These are phyloP conservation scores for Pholis gunnellus DNA, from an alignment of 2,113 vertebrate species.

Conservation along the genomic window DNA sequence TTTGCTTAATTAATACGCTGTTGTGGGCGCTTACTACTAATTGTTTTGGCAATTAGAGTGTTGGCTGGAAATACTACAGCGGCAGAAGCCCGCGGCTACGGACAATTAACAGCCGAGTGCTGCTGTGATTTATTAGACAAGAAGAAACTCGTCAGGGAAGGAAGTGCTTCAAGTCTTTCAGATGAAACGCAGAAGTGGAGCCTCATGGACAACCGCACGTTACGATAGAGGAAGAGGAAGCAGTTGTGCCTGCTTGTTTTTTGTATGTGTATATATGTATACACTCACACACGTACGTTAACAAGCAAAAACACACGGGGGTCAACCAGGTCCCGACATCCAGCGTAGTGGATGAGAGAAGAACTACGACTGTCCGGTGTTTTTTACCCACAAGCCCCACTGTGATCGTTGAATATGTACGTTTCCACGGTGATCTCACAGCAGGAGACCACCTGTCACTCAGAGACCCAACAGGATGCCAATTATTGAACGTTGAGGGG, in stretches of 20 bases:
- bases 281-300: too few relatives aligned
- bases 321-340: too few relatives aligned
- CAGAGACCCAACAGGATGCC: constrained; percentile 17
- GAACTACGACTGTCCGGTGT: background rate
- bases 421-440: constrained; percentile 17
- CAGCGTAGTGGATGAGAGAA: background rate
- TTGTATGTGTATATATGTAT: too few relatives aligned
- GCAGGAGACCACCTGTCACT: background rate
- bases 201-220: background rate
- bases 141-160: background rate
- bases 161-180: constrained; percentile 6
- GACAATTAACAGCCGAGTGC: constrained; percentile 44
- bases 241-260: background rate
- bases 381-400: too few relatives aligned
- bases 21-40: constrained; percentile 44
- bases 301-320: too few relatives aligned
- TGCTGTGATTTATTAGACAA: constrained; percentile 7
- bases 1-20: constrained; percentile 64
- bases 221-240: too few relatives aligned
- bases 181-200: background rate
- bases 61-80: constrained; percentile 34
- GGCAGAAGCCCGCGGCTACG: constrained; percentile 17
- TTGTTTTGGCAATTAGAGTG: constrained; percentile 59
- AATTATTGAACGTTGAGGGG: constrained; percentile 9
- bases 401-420: background rate